These are phyloP conservation scores for Leptoclinus maculatus DNA, from an alignment of 2,797 vertebrate genomes.

Conservation along the genomic window DNA sequence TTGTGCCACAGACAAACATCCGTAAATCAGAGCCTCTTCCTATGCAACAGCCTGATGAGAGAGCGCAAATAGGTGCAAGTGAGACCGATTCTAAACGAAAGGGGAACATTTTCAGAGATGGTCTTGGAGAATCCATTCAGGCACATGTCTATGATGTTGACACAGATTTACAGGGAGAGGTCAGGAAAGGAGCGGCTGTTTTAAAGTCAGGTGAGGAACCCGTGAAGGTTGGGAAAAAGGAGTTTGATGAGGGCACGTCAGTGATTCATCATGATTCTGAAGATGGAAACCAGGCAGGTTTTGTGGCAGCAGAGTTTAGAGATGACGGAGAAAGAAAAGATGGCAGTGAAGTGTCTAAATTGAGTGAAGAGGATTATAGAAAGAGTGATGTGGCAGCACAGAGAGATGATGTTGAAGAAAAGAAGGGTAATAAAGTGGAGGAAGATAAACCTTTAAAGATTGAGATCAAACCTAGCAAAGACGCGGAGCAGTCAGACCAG, in stretches of 20 bases:
- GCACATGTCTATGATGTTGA: background rate
- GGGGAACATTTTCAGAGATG: background rate
- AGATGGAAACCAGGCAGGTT: conserved; percentile 7
- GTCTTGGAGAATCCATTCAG: conserved; percentile 12
- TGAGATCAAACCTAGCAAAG: conserved; percentile 29
- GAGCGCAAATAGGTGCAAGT: conserved; percentile 9
- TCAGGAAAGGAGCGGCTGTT: conserved; percentile 1
- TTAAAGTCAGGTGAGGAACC: conserved; percentile 6
- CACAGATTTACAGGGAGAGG: conserved; percentile 15
- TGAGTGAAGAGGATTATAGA: background rate
- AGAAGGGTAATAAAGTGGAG: conserved; percentile 25
- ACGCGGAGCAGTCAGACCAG: conserved; percentile 37
- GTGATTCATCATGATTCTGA: background rate
- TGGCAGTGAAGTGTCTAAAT: background rate
- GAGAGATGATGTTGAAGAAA: conserved; percentile 1
- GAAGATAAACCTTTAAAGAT: conserved; percentile 36
- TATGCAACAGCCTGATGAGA: conserved; percentile 21
- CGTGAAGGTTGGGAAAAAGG: background rate
- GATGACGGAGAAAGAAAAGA: conserved; percentile 23
- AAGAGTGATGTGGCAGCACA: conserved; percentile 14
- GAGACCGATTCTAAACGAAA: conserved; percentile 26
- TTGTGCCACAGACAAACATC: conserved; percentile 47
- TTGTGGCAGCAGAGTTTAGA: conserved; percentile 6
- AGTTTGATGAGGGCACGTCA: background rate
- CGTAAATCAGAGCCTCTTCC: conserved; percentile 11